These are phyloP conservation scores for Anableps anableps DNA, from an alignment of 2,797 vertebrate species.

Conservation along the genomic window DNA sequence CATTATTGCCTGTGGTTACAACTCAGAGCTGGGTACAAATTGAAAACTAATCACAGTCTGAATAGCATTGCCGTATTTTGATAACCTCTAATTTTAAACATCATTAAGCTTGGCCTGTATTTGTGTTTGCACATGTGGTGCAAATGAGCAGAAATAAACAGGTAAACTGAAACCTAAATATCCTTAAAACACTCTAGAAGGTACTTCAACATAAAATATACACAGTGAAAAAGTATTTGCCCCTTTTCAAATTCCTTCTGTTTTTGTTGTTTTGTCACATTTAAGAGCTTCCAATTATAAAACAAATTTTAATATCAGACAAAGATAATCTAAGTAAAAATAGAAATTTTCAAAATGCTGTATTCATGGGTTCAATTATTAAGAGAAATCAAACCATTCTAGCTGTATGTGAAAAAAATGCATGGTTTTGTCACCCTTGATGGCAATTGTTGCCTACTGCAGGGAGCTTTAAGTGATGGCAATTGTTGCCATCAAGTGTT, in stretches of 20 bases:
- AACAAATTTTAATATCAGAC: not conserved
- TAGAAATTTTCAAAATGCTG: too few relatives aligned
- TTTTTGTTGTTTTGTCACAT: not conserved
- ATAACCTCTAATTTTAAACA: slow-evolving; percentile 48
- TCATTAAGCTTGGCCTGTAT: slow-evolving; percentile 47
- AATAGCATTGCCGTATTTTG: slow-evolving; percentile 53
- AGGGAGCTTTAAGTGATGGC: too few relatives aligned
- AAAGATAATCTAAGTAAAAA: not conserved
- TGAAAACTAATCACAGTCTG: slow-evolving; percentile 52
- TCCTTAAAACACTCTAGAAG: slow-evolving; percentile 10
- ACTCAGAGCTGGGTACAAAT: slow-evolving; percentile 36
- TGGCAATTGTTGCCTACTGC: too few relatives aligned
- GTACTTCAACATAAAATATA: slow-evolving; percentile 19
- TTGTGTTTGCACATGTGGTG: slow-evolving; percentile 29
- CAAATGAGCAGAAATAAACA: slow-evolving; percentile 18
- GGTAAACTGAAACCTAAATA: slow-evolving; percentile 24
- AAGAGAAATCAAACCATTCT: too few relatives aligned
- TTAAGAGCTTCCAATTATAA: not conserved
- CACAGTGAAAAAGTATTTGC: not conserved
- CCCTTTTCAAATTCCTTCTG: not conserved
- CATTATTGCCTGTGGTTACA: slow-evolving; percentile 59
- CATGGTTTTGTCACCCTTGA: too few relatives aligned
- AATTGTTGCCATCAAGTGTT: not conserved
- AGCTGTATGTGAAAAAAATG: too few relatives aligned
- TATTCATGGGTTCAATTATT: too few relatives aligned